Evolutionary conservation across 2,797 vertebrate species (phyloP).

Genomic region (Pelochelys cantorii): DNA sequence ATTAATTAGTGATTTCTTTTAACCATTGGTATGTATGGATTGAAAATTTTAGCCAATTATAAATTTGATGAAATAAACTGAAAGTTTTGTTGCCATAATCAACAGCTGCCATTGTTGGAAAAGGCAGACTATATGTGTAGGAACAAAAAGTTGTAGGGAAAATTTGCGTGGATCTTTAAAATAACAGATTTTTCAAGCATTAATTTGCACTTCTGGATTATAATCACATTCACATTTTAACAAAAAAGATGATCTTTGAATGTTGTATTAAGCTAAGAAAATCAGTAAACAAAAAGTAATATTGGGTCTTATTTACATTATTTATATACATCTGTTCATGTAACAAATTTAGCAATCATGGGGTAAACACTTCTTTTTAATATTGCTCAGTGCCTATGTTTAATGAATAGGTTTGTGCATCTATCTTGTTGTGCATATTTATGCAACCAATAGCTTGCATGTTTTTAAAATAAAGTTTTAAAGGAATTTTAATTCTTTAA

Average conservation of each 20-base stretch:
- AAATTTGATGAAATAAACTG: background rate
- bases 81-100: rapidly evolving
- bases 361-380: rapidly evolving
- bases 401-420: background rate
- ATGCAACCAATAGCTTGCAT: background rate
- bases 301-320: rapidly evolving
- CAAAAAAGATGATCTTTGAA: background rate
- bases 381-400: background rate
- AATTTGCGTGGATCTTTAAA: background rate
- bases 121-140: background rate
- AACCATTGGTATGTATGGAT: background rate
- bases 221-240: rapidly evolving
- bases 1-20: background rate
- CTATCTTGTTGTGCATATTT: background rate
- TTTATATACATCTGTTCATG: rapidly evolving
- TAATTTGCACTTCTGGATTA: background rate
- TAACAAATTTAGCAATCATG: background rate
- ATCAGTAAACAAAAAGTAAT: background rate
- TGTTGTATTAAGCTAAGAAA: background rate
- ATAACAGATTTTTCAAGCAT: background rate
- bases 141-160: background rate
- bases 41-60: background rate
- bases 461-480: background rate
- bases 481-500: background rate
- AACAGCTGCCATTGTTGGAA: background rate